Conservation (phyloP, 2,113 vertebrate species). For the Ivindomyrus marchei region DNA sequence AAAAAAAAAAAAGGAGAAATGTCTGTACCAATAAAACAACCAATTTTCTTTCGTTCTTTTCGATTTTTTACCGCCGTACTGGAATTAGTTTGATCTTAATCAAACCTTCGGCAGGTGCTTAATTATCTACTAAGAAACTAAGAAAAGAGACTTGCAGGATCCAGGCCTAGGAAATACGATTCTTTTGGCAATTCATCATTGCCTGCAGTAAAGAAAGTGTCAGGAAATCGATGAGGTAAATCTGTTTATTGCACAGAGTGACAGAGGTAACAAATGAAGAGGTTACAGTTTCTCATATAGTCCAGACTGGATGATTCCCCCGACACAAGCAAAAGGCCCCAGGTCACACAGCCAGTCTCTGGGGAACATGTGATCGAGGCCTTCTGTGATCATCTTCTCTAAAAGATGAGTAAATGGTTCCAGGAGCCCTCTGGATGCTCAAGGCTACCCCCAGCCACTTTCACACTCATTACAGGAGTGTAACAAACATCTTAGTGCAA, state of each 20-base stretch:
- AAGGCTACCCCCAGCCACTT: background rate
- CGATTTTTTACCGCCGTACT: background rate
- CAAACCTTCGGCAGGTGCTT: background rate
- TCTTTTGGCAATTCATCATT: background rate
- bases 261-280: background rate
- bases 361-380: background rate
- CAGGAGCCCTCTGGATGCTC: background rate
- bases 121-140: background rate
- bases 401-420: background rate
- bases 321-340: background rate
- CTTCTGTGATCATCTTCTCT: background rate
- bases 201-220: background rate
- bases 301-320: background rate
- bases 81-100: background rate
- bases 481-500: background rate
- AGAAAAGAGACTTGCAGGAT: background rate
- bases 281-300: background rate
- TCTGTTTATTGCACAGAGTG: slow-evolving; percentile 4
- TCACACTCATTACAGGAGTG: background rate
- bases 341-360: background rate
- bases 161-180: background rate
- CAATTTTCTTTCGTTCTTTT: background rate
- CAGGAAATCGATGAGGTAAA: background rate
- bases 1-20: background rate
- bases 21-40: background rate